Evolutionary conservation across 2,888 invertebrate species (phyloP).

Genomic region (Ectemnius lituratus): DNA sequence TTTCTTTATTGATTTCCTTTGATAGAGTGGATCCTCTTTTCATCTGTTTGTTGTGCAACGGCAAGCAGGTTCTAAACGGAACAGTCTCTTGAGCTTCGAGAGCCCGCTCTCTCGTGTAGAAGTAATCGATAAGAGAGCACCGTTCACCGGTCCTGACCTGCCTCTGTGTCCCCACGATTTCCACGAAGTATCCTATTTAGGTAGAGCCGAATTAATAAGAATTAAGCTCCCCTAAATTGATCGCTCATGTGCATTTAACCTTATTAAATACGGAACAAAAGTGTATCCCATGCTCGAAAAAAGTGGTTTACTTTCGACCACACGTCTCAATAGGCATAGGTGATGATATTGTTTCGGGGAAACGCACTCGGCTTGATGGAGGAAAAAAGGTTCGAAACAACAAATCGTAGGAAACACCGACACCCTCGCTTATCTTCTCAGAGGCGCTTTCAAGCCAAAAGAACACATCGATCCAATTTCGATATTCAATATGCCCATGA

Average conservation of each 20-base stretch:
- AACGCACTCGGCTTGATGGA: constrained; percentile 32
- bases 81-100: constrained; percentile 26
- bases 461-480: no score
- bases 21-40: constrained; percentile 17
- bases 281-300: neutral
- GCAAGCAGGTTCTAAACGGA: no score
- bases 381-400: neutral
- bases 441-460: no score
- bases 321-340: no score
- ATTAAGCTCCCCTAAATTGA: neutral
- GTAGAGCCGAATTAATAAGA: constrained; percentile 19
- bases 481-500: no score
- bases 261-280: neutral
- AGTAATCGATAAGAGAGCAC: constrained; percentile 55
- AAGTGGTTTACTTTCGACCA: no score
- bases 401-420: no score
- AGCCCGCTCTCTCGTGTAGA: constrained; percentile 33
- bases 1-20: constrained; percentile 31
- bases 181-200: constrained; percentile 22
- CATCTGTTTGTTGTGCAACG: constrained; percentile 40
- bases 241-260: constrained; percentile 14
- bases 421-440: no score
- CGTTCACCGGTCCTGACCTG: constrained; percentile 57
- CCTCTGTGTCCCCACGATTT: constrained; percentile 50
- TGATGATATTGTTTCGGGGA: no score